Conservation (phyloP, 2,888 invertebrate species). For the Stegana nigrithorax region DNA sequence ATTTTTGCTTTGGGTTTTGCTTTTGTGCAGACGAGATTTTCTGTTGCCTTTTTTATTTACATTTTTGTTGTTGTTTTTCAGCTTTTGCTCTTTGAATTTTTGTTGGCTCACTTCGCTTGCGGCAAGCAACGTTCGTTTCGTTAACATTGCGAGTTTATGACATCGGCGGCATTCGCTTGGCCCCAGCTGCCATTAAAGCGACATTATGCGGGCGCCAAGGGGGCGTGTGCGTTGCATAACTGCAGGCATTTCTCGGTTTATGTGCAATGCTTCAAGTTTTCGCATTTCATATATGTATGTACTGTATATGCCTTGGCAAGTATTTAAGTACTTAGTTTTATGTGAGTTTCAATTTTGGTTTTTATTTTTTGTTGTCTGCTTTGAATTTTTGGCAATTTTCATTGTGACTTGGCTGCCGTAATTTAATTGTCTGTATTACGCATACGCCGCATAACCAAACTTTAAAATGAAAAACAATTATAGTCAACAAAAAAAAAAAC, state of each 20-base stretch:
- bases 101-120: background rate
- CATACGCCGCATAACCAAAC: too few relatives aligned
- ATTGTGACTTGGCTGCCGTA: too few relatives aligned
- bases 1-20: too few relatives aligned
- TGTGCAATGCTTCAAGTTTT: background rate
- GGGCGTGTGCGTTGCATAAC: background rate
- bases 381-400: too few relatives aligned
- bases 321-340: background rate
- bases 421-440: too few relatives aligned
- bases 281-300: background rate
- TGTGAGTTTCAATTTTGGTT: too few relatives aligned
- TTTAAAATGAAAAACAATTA: too few relatives aligned
- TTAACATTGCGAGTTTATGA: slow-evolving; percentile 5
- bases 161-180: background rate
- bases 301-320: background rate
- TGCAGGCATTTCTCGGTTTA: background rate
- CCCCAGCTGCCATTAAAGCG: slow-evolving; percentile 4
- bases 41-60: background rate
- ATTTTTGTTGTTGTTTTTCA: background rate
- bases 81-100: too few relatives aligned
- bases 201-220: background rate
- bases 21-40: background rate
- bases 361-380: too few relatives aligned
- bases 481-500: too few relatives aligned
- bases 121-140: background rate